A percentile compares a stretch with the other conserved stretches of the same genome.
phyloP scores from a whole-genome alignment of 92 coral and sea anemone species.

The Epizoanthus ramosus region DNA sequence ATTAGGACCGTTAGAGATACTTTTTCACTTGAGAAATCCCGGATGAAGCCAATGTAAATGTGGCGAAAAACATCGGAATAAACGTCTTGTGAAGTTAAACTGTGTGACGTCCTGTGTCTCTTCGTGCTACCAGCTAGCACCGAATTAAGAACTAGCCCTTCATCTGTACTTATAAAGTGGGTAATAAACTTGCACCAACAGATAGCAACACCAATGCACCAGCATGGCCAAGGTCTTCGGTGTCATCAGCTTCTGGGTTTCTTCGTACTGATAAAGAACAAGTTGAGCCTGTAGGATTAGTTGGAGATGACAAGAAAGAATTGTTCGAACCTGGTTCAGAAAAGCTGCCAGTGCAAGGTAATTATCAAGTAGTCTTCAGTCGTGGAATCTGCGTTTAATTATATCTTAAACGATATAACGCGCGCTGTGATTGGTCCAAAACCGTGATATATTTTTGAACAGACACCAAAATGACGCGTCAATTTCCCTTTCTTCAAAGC shows the following conservation, averaged over 20 bases:
- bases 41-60: too few species aligned
- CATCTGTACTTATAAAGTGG: background rate
- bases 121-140: too few species aligned
- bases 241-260: conserved; percentile 55
- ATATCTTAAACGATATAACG: too few species aligned
- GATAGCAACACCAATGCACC: conserved; percentile 74
- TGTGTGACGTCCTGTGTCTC: too few species aligned
- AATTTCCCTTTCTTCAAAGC: too few species aligned
- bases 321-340: conserved; percentile 28
- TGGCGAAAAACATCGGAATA: too few species aligned
- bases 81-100: too few species aligned
- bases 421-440: too few species aligned
- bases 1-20: too few species aligned
- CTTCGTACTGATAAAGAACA: conserved; percentile 62
- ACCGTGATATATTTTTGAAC: too few species aligned
- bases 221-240: conserved; percentile 80
- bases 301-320: conserved; percentile 41
- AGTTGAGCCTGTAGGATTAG: conserved; percentile 48
- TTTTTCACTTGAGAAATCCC: too few species aligned
- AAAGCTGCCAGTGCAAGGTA: conserved; percentile 69
- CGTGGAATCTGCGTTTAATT: background rate
- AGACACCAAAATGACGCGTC: too few species aligned
- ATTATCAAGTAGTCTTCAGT: background rate
- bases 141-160: background rate
- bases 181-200: conserved; percentile 1